Percentiles rank a stretch among this genome's conserved stretches.
Conservation (phyloP, 1,140 invertebrate genomes). For the Aphelenchoides besseyi region DNA sequence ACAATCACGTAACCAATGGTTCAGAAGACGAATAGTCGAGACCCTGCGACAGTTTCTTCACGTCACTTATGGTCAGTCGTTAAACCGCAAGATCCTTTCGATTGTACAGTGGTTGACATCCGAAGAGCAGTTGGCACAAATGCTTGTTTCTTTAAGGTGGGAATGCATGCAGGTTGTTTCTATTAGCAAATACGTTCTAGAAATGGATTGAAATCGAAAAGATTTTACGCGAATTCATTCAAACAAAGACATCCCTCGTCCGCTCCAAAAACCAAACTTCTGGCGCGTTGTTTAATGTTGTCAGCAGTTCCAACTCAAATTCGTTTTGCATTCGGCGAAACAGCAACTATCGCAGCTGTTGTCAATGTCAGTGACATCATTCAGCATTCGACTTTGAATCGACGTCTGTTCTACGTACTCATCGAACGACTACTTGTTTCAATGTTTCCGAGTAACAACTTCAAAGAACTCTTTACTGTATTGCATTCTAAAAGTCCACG, state of each 20-base stretch:
- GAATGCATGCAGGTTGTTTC: background rate
- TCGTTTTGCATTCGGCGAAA: constrained; percentile 82
- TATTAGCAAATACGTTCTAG: constrained; percentile 3
- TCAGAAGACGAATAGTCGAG: constrained; percentile 76
- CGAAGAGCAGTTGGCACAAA: constrained; percentile 81
- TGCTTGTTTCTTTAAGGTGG: constrained; percentile 77
- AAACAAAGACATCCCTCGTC: constrained; percentile 48
- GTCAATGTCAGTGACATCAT: constrained; percentile 81
- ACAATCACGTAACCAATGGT: constrained; percentile 80
- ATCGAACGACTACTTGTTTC: constrained; percentile 76
- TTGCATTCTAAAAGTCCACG: constrained; percentile 68
- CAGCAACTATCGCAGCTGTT: constrained; percentile 80
- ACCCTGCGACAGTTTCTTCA: constrained; percentile 75
- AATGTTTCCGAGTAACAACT: constrained; percentile 74
- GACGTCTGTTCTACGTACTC: constrained; percentile 79
- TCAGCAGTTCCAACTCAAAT: constrained; percentile 74
- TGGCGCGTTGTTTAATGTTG: constrained; percentile 56
- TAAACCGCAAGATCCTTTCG: constrained; percentile 83
- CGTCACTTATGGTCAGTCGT: constrained; percentile 78
- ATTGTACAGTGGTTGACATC: constrained; percentile 83
- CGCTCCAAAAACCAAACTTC: constrained; percentile 38
- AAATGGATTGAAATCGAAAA: background rate
- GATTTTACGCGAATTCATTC: constrained; percentile 18
- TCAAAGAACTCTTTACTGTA: constrained; percentile 70
- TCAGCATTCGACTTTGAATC: constrained; percentile 79